Base-by-base conservation (phyloP, 2,113 vertebrate genomes). In the Cercocebus atys region DNA sequence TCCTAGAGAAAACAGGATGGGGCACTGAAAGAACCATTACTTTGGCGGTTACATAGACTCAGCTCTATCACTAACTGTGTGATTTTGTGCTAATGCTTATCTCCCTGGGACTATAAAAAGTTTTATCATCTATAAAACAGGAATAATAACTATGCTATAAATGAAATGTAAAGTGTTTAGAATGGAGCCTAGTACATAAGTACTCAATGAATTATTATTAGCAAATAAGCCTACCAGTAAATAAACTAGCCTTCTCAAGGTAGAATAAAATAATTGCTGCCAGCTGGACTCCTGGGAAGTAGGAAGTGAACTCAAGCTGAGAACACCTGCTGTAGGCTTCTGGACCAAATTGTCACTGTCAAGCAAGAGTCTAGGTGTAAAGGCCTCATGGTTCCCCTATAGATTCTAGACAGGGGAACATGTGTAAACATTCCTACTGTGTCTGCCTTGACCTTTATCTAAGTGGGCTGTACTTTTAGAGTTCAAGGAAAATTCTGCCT, bases 211-310 rank as follows among this genome's bases (percentile, higher is more conserved):
- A 76, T 95, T 95, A 94, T 81, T 70, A 94, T 70, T 72, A 94
- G 16, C n/a, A 90, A 97, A 82, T 2, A 88, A 88, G 52, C n/a
- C n/a, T 93, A 90, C n/a, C 40, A 88, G 75, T n/a, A 82, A 95
- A 57, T 35, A 90, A 96, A 95, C 14, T 59, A 75, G 43, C 8
- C 93, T 94, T 72, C 20, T 45, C n/a, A 86, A 95, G 78, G 90
- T 3, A 75, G 45, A 95, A 87, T 70, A 68, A 81, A 87, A 87
- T 35, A 90, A 88, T 6, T 93, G 38, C 16, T 75, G 40, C 5
- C 52, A 94, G 45, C 23, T 95, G 85, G 35, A 47, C 3, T 10
- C 13, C 43, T 40, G 38, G 40, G n/a, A 88, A 20, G 40, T 0
- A 50, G 76, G 16, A 47, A 88, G 18, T 9, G 32, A 96, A 88